phyloP scores from a whole-genome alignment of 2,113 vertebrate genomes.

The Phrynosoma platyrhinos region DNA sequence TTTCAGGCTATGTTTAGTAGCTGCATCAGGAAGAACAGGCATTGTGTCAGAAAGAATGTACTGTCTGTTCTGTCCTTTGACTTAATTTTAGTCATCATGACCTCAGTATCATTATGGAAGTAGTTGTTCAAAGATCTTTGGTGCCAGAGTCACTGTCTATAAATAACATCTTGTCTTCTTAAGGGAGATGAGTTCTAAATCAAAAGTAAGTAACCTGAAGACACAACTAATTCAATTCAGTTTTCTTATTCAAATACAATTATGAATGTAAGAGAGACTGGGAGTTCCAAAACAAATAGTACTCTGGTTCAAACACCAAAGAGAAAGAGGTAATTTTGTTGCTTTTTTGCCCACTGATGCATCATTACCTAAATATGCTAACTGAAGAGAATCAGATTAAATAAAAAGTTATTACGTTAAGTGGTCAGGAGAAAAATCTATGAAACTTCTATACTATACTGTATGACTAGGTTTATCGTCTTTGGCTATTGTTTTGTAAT shows the following conservation, averaged over 20 bases:
- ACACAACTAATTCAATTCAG: not conserved
- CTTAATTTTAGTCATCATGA: not conserved
- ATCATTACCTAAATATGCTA: slow-evolving; percentile 53
- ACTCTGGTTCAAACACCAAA: slow-evolving; percentile 62
- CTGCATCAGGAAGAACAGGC: not conserved
- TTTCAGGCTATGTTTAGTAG: not conserved
- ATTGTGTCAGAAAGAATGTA: not conserved
- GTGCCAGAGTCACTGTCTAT: slow-evolving; percentile 32
- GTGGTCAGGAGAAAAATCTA: slow-evolving; percentile 33
- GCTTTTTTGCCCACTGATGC: slow-evolving; percentile 60
- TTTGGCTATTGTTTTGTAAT: not conserved
- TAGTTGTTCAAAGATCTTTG: slow-evolving; percentile 22
- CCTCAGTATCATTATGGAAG: slow-evolving; percentile 29
- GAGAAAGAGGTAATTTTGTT: not conserved
- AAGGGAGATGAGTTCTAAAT: slow-evolving; percentile 45
- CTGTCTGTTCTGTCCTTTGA: not conserved
- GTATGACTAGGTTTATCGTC: not conserved
- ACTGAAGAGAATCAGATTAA: slow-evolving; percentile 54
- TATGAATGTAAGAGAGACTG: slow-evolving; percentile 52
- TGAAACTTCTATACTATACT: not conserved
- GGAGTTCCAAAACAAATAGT: slow-evolving; percentile 61
- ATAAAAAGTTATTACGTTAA: slow-evolving; percentile 45
- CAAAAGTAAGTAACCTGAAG: slow-evolving; percentile 53
- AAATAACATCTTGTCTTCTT: slow-evolving; percentile 44
- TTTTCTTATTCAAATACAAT: slow-evolving; percentile 50